Base-by-base conservation (phyloP, 92 coral and sea anemone genomes). In the Ricordea florida region DNA sequence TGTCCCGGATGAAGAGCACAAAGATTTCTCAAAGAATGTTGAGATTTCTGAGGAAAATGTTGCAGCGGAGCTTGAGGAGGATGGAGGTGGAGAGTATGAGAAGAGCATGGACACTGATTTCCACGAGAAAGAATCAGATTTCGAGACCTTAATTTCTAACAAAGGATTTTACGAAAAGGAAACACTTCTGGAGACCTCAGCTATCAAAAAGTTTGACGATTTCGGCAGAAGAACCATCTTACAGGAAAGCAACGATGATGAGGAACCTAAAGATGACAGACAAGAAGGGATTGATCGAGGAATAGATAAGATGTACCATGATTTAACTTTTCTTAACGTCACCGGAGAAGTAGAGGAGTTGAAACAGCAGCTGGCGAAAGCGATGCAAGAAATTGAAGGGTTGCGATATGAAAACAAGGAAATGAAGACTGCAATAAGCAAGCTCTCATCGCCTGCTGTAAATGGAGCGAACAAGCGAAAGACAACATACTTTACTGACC, bases 401-500 rank as follows among this genome's bases (percentile, higher is more conserved):
- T 58, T 90, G 22, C 81, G 85, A 69, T 51, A 53, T 7, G 96
- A 90, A 76, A 90, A 86, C 66, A 66, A 51, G 14, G 89, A 86
- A 34, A 82, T 90, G 86, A 90, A 86, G 48, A 71, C 66, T 22
- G 82, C 86, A 46, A 69, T 90, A 44, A 35, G 32, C 48, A 81
- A 67, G 11, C 74, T 90, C 10, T 69, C 89, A 7, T 16, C 71
- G 16, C 74, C 91, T 28, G 23, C 82, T 22, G 57, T 32, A 20
- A 76, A 51, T 11, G 52, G 57, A 17, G 87, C 74, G 6, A 60
- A 82, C 42, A 47, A 81, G 5, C 16, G 76, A 3, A 90, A 76
- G 44, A 90, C 92, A 20, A 86, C 89, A n/a, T 46, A 73, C 57
- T 82, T 77, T 55, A 90, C 96, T 0, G 87, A 85, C 33, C 33